Evolutionary conservation across 2,113 vertebrate genomes (phyloP), one percentile per base, ranked within the genome.

Genomic region (Megaceryle maxima): DNA sequence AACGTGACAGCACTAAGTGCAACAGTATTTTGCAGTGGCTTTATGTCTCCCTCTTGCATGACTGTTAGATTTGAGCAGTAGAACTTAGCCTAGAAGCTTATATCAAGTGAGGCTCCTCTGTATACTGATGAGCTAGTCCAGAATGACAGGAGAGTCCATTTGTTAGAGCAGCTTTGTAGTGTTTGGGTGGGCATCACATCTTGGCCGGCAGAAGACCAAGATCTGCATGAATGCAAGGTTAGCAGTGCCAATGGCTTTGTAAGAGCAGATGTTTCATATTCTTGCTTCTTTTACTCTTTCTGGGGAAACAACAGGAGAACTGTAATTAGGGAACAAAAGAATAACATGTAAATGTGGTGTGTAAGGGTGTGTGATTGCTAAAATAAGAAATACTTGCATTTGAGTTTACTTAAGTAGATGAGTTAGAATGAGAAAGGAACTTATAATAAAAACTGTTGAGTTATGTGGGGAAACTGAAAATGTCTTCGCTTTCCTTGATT

Each of bases 1-100:
- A 39, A 10, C 3, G 0, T 5, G 43, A 3, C 46, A 56, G 21
- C 0, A 4, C 51, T 33, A 8, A 73, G 56, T 15, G 51, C 59
- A 33, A 15, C 4, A 17, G 4, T 25, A 10, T 46, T 70, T 56
- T 60, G 28, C 22, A 6, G 16, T 33, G 21, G 6, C 6, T 75
- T 92, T 57, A n/a, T n/a, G 8, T 41, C 21, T 79, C 13, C 15
- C 4, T 75, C 14, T 56, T 75, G 56, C 26, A 9, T 3, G 6
- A 10, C 39, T 64, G 11, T 28, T 50, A 33, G 29, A 53, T 25
- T 63, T 57, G 57, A 85, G 57, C 74, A 24, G 53, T 18, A 68
- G 39, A 73, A 48, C 14, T 60, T 63, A 5, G 6, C 11, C 25
- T 33, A 35, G 56, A 31, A 59, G 33, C 10, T 59, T 25, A 14